Base-by-base conservation (phyloP, 2,113 vertebrate species). In the Psammodynastes pulverulentus region DNA sequence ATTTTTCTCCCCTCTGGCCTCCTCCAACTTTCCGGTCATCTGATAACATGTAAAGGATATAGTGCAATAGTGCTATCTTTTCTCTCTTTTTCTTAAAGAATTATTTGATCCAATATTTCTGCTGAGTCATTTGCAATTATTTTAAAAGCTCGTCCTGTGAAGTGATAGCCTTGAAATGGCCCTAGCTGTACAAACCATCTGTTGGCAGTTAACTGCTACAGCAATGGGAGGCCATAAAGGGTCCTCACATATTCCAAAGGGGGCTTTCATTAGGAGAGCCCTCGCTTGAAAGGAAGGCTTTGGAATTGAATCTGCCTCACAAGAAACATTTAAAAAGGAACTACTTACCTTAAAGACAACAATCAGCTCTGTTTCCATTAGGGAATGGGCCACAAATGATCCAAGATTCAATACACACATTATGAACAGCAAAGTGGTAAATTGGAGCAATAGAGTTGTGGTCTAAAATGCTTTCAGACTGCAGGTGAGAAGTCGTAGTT, bases 121-220 rank as follows among this genome's bases (percentile, higher is more conserved):
- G 84, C 94, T 95, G 93, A 96, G 19, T 97, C 94, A 93, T 87
- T 86, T 92, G 45, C 91, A 58, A 93, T 93, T 93, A 92, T 91
- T 91, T 95, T 92, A 49, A 67, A 84, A 89, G 89, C 92, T 91
- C 0, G 39, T 90, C n/a, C 89, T 93, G 93, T 95, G 43, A 91
- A 93, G 92, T 58, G 15, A 53, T 92, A 92, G 91, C 85, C 89
- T 95, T 58, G 87, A 94, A 91, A 92, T 92, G 46, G 54, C 45
- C 2, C 91, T 94, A n/a, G 13, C n/a, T 87, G 53, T 93, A 56
- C 54, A 93, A 88, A 92, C 94, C 94, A 92, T 96, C 95, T 94
- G 94, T 94, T 85, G 90, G 17, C 90, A 89, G 91, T 91, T 96
- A 88, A 39, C 1, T 79, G 23, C 10, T 91, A 0, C 0, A 88